These are phyloP conservation scores for Seira ritae DNA, from an alignment of 2,888 invertebrate genomes.

Conservation along the genomic window DNA sequence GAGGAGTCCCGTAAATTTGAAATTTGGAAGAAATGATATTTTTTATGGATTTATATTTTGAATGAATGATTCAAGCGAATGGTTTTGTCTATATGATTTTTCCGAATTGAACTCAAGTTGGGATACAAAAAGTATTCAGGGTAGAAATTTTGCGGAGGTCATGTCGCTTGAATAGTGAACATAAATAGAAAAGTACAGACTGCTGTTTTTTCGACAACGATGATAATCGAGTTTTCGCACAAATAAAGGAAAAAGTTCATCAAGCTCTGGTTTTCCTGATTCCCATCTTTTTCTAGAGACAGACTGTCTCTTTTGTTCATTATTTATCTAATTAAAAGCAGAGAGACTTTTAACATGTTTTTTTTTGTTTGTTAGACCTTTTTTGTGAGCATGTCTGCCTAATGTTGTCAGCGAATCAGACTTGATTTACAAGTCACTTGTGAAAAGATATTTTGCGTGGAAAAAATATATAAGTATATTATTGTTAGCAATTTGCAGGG, in stretches of 20 bases:
- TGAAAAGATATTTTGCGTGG: not conserved
- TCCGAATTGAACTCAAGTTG: too few species aligned
- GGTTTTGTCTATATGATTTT: too few species aligned
- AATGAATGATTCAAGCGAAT: too few species aligned
- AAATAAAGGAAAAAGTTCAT: conserved; percentile 7
- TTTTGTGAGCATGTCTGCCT: not conserved
- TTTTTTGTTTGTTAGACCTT: not conserved
- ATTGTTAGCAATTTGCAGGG: not conserved
- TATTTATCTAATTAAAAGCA: not conserved
- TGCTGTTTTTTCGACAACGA: too few species aligned
- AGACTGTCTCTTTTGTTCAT: not conserved
- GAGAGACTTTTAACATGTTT: not conserved
- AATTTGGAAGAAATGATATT: too few species aligned
- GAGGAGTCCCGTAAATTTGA: too few species aligned
- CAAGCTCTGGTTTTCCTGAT: not conserved
- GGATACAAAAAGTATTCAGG: too few species aligned
- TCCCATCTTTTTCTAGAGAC: too few species aligned
- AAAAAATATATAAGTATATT: not conserved
- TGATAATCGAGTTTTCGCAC: not conserved
- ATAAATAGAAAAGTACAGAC: too few species aligned
- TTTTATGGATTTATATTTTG: too few species aligned
- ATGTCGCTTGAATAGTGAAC: too few species aligned
- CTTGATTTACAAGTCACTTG: not conserved
- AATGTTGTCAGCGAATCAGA: not conserved
- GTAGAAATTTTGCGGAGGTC: too few species aligned